Evolutionary conservation across 2,113 vertebrate species (phyloP).

Genomic region (Nyctereutes procyonoides): DNA sequence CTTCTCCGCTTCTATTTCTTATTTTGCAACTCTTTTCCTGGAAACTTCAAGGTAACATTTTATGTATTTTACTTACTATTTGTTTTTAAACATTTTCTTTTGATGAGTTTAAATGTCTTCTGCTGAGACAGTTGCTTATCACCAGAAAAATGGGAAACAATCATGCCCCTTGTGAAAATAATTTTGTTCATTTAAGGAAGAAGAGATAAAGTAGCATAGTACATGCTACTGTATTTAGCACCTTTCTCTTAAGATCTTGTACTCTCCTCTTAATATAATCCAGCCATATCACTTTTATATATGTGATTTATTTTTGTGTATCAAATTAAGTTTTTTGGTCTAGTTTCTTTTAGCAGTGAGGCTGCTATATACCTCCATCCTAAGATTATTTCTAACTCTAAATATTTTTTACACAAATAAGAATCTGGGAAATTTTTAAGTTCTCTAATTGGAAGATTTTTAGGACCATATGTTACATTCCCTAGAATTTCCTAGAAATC

Average conservation of each 20-base stretch:
- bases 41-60: neutral
- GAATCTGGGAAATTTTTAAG: neutral
- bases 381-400: neutral
- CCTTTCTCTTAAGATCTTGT: neutral
- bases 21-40: neutral
- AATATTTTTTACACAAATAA: neutral
- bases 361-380: neutral
- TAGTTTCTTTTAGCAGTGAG: neutral
- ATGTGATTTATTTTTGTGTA: neutral
- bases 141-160: neutral
- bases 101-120: neutral
- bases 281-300: neutral
- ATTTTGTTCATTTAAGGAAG: neutral
- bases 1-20: neutral
- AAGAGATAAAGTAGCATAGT: neutral
- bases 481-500: neutral
- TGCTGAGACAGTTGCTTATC: neutral
- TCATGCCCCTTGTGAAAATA: neutral
- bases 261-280: neutral
- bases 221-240: accelerated
- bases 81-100: neutral
- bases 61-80: neutral
- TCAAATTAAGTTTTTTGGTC: neutral
- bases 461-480: neutral
- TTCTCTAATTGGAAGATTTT: neutral